Conservation (phyloP, 2,888 invertebrate genomes). For the Synergus japonicus region DNA sequence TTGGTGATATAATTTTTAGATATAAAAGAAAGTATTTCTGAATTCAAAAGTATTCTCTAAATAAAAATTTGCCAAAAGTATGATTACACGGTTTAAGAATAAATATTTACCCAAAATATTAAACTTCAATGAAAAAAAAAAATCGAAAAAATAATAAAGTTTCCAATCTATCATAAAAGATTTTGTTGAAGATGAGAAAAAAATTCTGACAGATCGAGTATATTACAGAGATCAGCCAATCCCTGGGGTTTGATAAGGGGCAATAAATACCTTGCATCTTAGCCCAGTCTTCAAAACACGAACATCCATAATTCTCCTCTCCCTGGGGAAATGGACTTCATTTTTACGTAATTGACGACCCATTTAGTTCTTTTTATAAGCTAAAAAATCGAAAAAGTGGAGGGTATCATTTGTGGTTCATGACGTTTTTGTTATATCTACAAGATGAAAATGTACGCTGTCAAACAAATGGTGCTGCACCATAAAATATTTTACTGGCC, state of each 20-base stretch:
- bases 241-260: background rate
- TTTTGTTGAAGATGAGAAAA: background rate
- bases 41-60: background rate
- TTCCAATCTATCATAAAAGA: background rate
- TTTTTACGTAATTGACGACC: background rate
- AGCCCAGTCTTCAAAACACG: background rate
- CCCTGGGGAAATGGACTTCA: background rate
- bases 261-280: conserved; percentile 13
- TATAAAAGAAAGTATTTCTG: too few relatives aligned
- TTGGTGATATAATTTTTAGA: background rate
- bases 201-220: background rate
- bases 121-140: background rate
- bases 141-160: background rate
- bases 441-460: background rate
- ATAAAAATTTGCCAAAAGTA: background rate
- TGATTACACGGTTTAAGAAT: background rate
- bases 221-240: background rate
- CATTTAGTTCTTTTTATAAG: background rate
- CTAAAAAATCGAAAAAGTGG: background rate
- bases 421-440: background rate
- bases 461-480: background rate
- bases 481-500: background rate
- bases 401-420: background rate
- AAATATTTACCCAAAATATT: too few relatives aligned
- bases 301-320: background rate